These are phyloP conservation scores for Phylloscopus collybita DNA, from an alignment of 2,797 vertebrate species.

Conservation along the genomic window DNA sequence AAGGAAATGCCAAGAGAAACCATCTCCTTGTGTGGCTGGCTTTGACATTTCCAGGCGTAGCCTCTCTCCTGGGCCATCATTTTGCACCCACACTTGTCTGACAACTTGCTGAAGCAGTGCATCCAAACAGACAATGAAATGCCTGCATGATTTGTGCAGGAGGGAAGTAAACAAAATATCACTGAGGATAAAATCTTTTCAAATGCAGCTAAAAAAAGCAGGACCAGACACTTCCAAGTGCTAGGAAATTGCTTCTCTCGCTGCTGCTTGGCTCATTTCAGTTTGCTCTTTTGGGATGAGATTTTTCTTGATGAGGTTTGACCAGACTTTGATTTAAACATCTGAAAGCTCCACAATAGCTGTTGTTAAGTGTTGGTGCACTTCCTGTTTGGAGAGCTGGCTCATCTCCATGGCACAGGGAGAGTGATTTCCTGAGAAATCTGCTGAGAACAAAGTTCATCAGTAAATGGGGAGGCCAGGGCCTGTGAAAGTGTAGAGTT, in stretches of 20 bases:
- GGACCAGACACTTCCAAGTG: background rate
- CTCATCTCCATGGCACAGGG: background rate
- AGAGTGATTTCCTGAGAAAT: background rate
- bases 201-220: constrained; percentile 37
- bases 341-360: background rate
- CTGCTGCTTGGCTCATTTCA: background rate
- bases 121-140: constrained; percentile 50
- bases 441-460: background rate
- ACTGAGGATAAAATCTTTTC: constrained; percentile 25
- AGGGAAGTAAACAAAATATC: constrained; percentile 60
- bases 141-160: constrained; percentile 29
- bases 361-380: background rate
- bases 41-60: constrained; percentile 48
- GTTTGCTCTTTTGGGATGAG: background rate
- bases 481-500: background rate
- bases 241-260: background rate
- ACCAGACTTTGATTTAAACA: background rate
- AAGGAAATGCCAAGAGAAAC: background rate
- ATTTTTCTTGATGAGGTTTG: constrained; percentile 20
- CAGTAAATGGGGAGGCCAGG: background rate
- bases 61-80: constrained; percentile 56
- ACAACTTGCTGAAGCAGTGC: constrained; percentile 57
- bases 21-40: background rate
- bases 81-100: constrained; percentile 66
- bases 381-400: background rate